Percentiles rank a stretch among this genome's conserved stretches.
These are phyloP conservation scores for Rhea americana DNA, from an alignment of 2,113 vertebrate species.

Conservation along the genomic window DNA sequence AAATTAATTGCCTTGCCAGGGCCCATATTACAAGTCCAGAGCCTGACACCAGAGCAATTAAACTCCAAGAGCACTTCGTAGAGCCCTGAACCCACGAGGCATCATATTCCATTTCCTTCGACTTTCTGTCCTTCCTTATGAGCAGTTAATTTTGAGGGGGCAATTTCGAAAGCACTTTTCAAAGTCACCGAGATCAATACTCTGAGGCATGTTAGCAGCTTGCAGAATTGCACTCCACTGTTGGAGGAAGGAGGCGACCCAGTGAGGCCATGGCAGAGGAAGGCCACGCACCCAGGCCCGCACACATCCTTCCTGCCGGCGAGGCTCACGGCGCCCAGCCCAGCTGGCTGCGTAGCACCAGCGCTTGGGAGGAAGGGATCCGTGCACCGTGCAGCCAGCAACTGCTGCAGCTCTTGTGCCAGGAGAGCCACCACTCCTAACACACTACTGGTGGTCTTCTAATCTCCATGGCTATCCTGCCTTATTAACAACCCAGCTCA, in stretches of 20 bases:
- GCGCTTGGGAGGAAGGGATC: not conserved
- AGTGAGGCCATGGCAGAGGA: not conserved
- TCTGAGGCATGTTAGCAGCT: not conserved
- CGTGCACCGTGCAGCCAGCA: accelerated
- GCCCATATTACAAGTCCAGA: not conserved
- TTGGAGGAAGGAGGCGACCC: not conserved
- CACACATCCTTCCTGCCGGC: not conserved
- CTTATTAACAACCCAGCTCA: conserved; percentile 41
- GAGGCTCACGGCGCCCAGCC: not conserved
- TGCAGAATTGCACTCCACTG: not conserved
- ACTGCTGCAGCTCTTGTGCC: accelerated
- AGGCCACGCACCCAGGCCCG: not conserved
- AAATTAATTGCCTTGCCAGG: not conserved
- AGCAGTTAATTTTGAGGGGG: conserved; percentile 29
- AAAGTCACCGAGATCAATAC: accelerated
- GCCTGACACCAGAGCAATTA: conserved; percentile 16
- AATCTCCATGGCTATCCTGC: not conserved
- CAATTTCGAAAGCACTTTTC: not conserved
- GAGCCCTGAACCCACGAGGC: not conserved
- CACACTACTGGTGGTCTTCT: not conserved
- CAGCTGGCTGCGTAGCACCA: accelerated
- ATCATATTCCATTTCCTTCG: conserved; percentile 51
- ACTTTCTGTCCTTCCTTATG: conserved; percentile 55
- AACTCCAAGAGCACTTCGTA: not conserved
- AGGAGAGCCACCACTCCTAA: not conserved